Conservation (phyloP, 2,797 vertebrate genomes). For the Petrocephalus schoutedeni region DNA sequence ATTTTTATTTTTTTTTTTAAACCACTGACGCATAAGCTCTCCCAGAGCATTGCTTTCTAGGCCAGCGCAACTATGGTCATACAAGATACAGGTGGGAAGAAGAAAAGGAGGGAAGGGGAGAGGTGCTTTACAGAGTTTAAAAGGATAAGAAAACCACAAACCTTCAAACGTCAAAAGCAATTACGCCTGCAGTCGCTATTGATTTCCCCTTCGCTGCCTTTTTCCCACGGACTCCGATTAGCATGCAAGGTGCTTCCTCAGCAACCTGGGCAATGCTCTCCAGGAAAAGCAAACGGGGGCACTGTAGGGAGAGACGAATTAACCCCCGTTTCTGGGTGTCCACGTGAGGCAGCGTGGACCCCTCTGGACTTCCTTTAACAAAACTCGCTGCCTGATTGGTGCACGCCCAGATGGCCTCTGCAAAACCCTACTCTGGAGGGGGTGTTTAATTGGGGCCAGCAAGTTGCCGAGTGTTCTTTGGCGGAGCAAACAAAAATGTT, state of each 20-base stretch:
- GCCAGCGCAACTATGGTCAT: background rate
- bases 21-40: background rate
- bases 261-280: slow-evolving; percentile 37
- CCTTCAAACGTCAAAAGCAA: slow-evolving; percentile 52
- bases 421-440: background rate
- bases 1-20: background rate
- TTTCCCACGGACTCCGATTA: slow-evolving; percentile 60
- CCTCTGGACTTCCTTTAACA: background rate
- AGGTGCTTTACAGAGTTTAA: background rate
- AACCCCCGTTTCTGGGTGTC: background rate
- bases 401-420: background rate
- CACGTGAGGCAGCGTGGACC: background rate
- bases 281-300: slow-evolving; percentile 26
- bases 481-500: background rate
- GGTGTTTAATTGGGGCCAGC: background rate
- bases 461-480: background rate
- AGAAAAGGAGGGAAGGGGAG: background rate
- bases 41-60: background rate
- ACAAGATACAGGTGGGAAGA: background rate
- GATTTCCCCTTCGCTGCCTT: slow-evolving; percentile 47
- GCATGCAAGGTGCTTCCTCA: slow-evolving; percentile 44
- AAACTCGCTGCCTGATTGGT: background rate
- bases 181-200: slow-evolving; percentile 50
- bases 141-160: slow-evolving; percentile 43
- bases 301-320: background rate